Evolutionary conservation across 2,888 invertebrate species (phyloP).

Genomic region (Melipona beecheii): DNA sequence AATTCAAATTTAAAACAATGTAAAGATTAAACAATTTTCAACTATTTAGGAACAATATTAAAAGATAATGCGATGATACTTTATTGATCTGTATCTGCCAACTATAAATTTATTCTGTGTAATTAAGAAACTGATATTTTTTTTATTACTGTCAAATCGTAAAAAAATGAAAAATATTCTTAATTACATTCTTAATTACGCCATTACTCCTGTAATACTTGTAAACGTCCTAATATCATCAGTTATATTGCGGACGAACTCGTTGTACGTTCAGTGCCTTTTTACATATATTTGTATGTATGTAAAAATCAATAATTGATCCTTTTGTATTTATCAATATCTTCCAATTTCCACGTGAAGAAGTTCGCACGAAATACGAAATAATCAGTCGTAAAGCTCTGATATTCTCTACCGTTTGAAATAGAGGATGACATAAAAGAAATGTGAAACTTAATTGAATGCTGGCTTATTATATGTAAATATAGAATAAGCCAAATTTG

Average conservation of each 20-base stretch:
- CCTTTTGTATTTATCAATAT: slow-evolving; percentile 54
- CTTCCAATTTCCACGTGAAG: slow-evolving; percentile 42
- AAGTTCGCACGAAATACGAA: slow-evolving; percentile 31
- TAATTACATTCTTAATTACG: not conserved
- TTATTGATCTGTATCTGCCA: not conserved
- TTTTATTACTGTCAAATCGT: not conserved
- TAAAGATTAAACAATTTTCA: not conserved
- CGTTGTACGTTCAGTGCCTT: slow-evolving; percentile 79
- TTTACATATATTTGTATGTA: slow-evolving; percentile 59
- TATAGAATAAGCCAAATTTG: slow-evolving; percentile 30
- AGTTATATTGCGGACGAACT: slow-evolving; percentile 54
- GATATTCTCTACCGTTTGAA: slow-evolving; percentile 23
- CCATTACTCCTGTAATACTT: slow-evolving; percentile 27
- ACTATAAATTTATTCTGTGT: not conserved
- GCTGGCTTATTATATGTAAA: slow-evolving; percentile 35
- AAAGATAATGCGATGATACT: not conserved
- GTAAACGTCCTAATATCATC: slow-evolving; percentile 19
- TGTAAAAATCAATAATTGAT: slow-evolving; percentile 50
- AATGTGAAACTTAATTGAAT: slow-evolving; percentile 26
- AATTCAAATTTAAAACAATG: not conserved
- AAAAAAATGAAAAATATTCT: slow-evolving; percentile 11
- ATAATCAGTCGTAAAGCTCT: slow-evolving; percentile 30
- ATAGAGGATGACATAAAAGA: slow-evolving; percentile 20
- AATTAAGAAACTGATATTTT: not conserved
- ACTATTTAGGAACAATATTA: not conserved